Base-by-base conservation (phyloP, 2,888 invertebrate species). In the Melanophora roralis region DNA sequence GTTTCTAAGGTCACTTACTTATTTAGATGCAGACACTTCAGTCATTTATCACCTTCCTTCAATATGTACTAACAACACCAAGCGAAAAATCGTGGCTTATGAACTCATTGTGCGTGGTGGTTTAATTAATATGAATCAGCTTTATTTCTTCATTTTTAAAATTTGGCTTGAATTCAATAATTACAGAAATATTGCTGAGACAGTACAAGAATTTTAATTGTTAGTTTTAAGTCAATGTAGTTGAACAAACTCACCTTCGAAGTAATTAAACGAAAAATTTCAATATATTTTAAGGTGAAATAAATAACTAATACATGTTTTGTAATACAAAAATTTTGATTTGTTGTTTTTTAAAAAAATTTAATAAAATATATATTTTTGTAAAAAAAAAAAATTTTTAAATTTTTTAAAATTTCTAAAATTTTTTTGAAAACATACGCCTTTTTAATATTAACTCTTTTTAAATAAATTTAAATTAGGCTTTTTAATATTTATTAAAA, bases 121-220 rank as follows among this genome's bases (percentile, higher is more conserved):
- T 36, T 38, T 23, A 3, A 0, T 38, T 65, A 38, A 27, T n/a
- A 36, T 64, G 36, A 49, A 49, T 64, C 64, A 64, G 16, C 12
- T 14, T 11, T 23, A 14, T 60, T 38, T 57, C n/a, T 7, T 6
- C 34, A 32, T 36, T 64, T 9, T n/a, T 19, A 38, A 27, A 27
- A 23, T 43, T 40, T 43, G 40, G 23, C 40, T 59, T n/a, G 19
- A 21, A 4, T 21, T 14, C 36, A 64, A 64, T 49, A 23, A 64
- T 36, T 36, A 36, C 14, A 6, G 8, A 64, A 23, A 64, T 34
- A 23, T 49, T 47, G 5, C 34, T 32, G 9, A 49, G 21, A 36
- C 62, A 49, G 21, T 27, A 64, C 8, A 64, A 21, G 62, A 64
- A 36, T 64, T 47, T 64, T 49, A 64, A 64, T 36, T 49, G 14